phyloP scores from a whole-genome alignment of 2,797 vertebrate species.

The Sternotherus odoratus region DNA sequence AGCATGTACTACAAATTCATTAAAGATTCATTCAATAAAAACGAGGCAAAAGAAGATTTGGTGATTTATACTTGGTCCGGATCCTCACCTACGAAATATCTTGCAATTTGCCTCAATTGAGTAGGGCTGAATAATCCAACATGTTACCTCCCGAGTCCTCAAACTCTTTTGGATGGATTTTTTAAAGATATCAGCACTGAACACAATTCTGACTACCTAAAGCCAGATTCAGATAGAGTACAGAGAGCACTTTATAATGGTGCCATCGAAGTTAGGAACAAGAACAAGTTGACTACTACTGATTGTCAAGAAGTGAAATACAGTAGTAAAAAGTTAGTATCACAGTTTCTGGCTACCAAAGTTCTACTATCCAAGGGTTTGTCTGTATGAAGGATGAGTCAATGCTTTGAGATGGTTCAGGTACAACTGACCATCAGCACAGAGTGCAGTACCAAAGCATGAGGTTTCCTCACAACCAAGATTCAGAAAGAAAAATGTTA shows the following conservation, averaged over 20 bases:
- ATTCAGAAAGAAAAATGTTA: not conserved
- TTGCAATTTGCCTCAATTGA: not conserved
- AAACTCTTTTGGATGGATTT: not conserved
- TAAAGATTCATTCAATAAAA: constrained; percentile 6
- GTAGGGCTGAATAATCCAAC: not conserved
- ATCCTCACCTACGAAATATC: not conserved
- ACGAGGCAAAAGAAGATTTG: not conserved
- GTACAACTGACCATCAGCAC: not conserved
- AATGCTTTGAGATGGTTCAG: fast-evolving
- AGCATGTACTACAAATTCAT: fast-evolving
- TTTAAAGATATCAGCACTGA: constrained; percentile 3
- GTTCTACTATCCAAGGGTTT: fast-evolving
- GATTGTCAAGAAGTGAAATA: not conserved
- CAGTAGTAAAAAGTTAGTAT: not conserved
- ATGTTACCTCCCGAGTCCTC: not conserved
- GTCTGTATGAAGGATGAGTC: not conserved
- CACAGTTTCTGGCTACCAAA: not conserved
- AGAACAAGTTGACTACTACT: not conserved
- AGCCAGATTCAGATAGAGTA: not conserved
- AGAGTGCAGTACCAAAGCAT: not conserved
- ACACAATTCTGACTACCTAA: not conserved
- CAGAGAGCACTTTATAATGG: not conserved
- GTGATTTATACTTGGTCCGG: not conserved
- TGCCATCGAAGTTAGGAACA: not conserved
- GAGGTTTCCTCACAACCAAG: not conserved